phyloP scores from a whole-genome alignment of 1,140 invertebrate genomes.

The Stenopsyche tienmushanensis region DNA sequence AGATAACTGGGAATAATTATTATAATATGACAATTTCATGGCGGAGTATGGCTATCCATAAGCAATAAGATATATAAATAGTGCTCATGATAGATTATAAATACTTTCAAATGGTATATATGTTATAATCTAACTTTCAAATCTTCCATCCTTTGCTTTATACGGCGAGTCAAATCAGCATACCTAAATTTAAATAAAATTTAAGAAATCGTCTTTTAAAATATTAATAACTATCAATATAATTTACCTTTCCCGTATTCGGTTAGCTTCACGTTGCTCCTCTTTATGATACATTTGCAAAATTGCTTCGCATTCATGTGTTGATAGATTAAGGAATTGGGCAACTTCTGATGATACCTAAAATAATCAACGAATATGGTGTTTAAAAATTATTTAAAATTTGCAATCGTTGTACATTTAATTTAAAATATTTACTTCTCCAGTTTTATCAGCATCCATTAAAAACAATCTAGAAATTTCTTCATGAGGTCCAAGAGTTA shows the following conservation, averaged over 20 bases:
- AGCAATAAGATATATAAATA: not conserved
- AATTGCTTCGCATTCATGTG: conserved; percentile 77
- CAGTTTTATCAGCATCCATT: conserved; percentile 72
- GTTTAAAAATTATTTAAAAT: not conserved
- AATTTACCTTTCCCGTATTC: conserved; percentile 71
- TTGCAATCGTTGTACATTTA: no score
- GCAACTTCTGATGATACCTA: conserved; percentile 65
- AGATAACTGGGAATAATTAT: not conserved
- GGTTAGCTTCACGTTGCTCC: conserved; percentile 69
- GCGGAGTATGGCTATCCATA: conserved; percentile 2
- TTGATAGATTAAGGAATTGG: conserved; percentile 79
- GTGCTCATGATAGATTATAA: not conserved
- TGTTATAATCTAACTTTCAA: conserved; percentile 65
- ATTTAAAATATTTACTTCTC: conserved; percentile 65
- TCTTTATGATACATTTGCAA: conserved; percentile 76
- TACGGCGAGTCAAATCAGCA: conserved; percentile 65
- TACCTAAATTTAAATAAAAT: conserved; percentile 56
- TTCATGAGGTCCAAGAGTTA: conserved; percentile 80
- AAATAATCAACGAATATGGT: conserved; percentile 16
- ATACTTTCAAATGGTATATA: not conserved
- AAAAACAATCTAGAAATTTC: conserved; percentile 78
- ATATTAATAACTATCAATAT: conserved; percentile 18
- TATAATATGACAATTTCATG: conserved; percentile 6
- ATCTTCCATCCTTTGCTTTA: conserved; percentile 71
- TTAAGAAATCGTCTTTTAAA: conserved; percentile 14